Base-by-base conservation (phyloP, 2,113 vertebrate species). In the Petaurus breviceps region DNA sequence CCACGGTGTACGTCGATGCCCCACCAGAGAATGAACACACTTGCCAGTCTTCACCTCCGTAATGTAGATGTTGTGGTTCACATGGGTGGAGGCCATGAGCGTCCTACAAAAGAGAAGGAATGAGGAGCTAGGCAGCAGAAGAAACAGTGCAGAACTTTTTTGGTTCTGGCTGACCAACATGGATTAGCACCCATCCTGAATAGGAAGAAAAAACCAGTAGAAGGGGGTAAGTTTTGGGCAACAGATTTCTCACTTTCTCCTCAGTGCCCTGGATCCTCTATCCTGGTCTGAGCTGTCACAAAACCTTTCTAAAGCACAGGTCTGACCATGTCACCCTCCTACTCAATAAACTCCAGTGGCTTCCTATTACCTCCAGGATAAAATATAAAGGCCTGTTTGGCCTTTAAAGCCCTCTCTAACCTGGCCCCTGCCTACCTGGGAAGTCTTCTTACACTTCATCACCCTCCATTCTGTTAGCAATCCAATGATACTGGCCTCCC, bases 31-130 rank as follows among this genome's bases (percentile, higher is more conserved):
- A 98, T 99, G 99, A 53, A 99, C 99, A 98, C 99, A 99, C 96
- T 99, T 99, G 97, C 99, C 99, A 14, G 99, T 99, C 99, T 99
- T 99, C 98, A 99, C 99, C 97, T 99, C 99, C 22, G 99, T 99
- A 95, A 99, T 99, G 98, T 99, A 99, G 97, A 99, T 99, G 98
- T 99, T 99, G 98, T 99, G 99, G 97, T 99, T 99, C 97, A 99
- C 99, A 0, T 99, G 99, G n/a, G 99, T 99, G 96, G 99, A 99
- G 91, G 99, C 99, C 99, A 99, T 99, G 0, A 99, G 98, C 12
- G 99, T 99, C 99, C 99, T 99, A 89, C 8, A 93, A 90, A 97
- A 89, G 95, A 97, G 12, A 53, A 37, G 93, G 7, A 68, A 96
- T 50, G 97, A 98, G 94, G 54, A 84, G 68, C 95, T 46, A 93